Base-by-base conservation (phyloP, 2,888 invertebrate species). In the Nemotelus nigrinus region DNA sequence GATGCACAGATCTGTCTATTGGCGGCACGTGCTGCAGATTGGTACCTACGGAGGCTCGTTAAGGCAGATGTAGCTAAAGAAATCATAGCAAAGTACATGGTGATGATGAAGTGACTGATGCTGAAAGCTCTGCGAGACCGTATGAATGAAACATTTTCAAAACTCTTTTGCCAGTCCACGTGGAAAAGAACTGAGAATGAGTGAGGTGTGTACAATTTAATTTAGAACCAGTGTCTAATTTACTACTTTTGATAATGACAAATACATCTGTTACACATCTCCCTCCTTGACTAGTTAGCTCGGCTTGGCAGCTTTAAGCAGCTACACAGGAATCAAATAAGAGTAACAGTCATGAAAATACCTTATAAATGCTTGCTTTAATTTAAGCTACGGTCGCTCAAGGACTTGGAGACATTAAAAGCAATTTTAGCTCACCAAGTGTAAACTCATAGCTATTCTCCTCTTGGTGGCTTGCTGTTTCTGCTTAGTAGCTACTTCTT, bases 201-300 rank as follows among this genome's bases (percentile, higher is more conserved):
- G 63, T 3, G n/a, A 64, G 47, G 47, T 48, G 58, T 67, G 41
- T 55, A 76, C 76, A 45, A 65, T 65, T 64, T 76, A 65, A 65
- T 76, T 65, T 76, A 53, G 64, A 67, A 68, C 67, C 55, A 76
- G 58, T 67, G 68, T 68, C 57, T 76, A 76, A 76, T 76, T 76
- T 68, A 76, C 76, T 76, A 67, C 65, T 76, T 47, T 57, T 76
- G 68, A 76, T 76, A 76, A 76, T 76, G 76, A 68, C 76, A 76
- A 67, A 67, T 76, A 76, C 76, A 76, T 76, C 76, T 76, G 76
- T 76, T 76, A 67, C 76, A 65, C 43, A 53, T 64, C 63, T 41
- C 50, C 43, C 47, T 47, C 41, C 6, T 58, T 58, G 4, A 45
- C 55, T 44, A 44, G 44, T 71, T 58, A 64, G 67, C 48, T 47